phyloP scores from a whole-genome alignment of 2,797 vertebrate genomes.

The Cichlasoma orientale region DNA sequence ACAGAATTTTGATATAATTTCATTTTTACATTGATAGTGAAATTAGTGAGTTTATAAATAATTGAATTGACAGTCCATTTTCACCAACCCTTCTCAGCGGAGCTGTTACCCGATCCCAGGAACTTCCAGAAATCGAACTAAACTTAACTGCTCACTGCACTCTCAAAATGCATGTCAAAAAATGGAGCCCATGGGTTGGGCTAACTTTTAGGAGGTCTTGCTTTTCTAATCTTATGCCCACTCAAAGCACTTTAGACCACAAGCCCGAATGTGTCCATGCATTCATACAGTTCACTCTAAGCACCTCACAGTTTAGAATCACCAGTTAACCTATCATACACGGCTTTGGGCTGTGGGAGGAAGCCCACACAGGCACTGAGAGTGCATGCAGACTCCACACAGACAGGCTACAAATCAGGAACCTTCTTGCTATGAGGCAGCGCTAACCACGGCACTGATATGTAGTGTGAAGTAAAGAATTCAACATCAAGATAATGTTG shows the following conservation, averaged over 20 bases:
- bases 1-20: constrained; percentile 9
- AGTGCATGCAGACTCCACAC: not conserved
- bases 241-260: not conserved
- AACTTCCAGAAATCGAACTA: constrained; percentile 35
- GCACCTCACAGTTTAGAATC: not conserved
- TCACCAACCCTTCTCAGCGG: constrained; percentile 19
- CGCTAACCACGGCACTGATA: not conserved
- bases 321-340: not conserved
- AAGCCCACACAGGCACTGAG: not conserved
- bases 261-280: not conserved
- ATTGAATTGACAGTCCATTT: constrained; percentile 34
- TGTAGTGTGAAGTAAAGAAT: not conserved
- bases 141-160: not conserved
- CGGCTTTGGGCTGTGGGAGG: not conserved
- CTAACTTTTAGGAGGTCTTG: not conserved
- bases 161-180: not conserved
- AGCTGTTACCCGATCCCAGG: constrained; percentile 34
- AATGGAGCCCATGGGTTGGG: not conserved
- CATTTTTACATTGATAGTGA: constrained; percentile 13
- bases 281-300: not conserved
- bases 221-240: too few species aligned
- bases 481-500: not conserved
- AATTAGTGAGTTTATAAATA: constrained; percentile 46
- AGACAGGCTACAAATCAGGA: not conserved
- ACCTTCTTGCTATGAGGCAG: not conserved